Percentiles rank a stretch among this genome's conserved stretches.
These are phyloP conservation scores for Philypnodon macrostomus DNA, from an alignment of 2,797 vertebrate species.

Conservation along the genomic window DNA sequence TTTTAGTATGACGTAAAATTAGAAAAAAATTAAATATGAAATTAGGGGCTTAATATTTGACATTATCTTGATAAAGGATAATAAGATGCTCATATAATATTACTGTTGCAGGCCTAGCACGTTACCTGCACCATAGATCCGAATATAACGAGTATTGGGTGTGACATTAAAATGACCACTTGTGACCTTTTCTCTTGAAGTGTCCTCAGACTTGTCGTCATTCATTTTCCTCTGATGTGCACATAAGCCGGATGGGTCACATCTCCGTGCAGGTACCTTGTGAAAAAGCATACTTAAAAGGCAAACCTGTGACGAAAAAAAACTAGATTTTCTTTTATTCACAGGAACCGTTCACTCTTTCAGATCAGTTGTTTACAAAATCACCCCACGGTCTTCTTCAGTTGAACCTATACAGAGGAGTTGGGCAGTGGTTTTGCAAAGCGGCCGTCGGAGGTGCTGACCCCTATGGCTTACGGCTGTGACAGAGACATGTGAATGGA, in stretches of 20 bases:
- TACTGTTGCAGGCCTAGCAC: too few species aligned
- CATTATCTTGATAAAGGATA: too few species aligned
- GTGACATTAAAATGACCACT: constrained; percentile 51
- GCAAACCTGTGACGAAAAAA: too few species aligned
- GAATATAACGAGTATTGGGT: constrained; percentile 40
- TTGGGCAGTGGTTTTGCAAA: constrained; percentile 40
- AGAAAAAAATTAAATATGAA: too few species aligned
- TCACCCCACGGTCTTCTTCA: constrained; percentile 2
- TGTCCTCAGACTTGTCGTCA: constrained; percentile 55
- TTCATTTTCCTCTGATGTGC: constrained; percentile 53
- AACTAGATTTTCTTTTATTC: too few species aligned
- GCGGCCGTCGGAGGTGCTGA: constrained; percentile 37
- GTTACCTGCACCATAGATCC: constrained; percentile 3
- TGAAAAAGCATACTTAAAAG: constrained; percentile 49
- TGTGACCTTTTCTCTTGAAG: constrained; percentile 64
- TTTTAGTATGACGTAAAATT: too few species aligned
- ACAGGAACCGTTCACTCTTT: constrained; percentile 6
- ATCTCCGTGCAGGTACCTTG: constrained; percentile 52
- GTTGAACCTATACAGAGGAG: constrained; percentile 9
- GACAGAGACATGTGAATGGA: constrained; percentile 66
- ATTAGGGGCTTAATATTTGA: too few species aligned
- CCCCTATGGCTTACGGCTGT: constrained; percentile 52
- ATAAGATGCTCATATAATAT: too few species aligned
- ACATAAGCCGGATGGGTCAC: constrained; percentile 60
- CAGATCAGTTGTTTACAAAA: constrained; percentile 2